A percentile compares a stretch with the other conserved stretches of the same genome.
Conservation (phyloP, 1,140 invertebrate genomes). For the Caenorhabditis remanei region DNA sequence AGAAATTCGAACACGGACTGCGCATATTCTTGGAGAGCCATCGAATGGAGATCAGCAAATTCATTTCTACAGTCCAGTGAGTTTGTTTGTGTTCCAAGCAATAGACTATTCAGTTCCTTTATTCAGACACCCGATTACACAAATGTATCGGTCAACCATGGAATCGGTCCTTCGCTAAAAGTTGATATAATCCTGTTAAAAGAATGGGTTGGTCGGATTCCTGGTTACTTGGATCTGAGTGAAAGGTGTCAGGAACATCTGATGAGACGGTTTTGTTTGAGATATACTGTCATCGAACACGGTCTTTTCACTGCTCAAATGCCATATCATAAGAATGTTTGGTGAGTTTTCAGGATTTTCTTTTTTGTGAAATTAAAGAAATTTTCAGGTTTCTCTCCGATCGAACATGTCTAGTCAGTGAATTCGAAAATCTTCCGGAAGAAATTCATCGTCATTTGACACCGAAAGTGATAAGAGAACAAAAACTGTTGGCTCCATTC, state of each 20-base stretch:
- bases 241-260: conserved; percentile 17
- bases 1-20: conserved; percentile 31
- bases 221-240: conserved; percentile 20
- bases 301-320: conserved; percentile 41
- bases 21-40: background rate
- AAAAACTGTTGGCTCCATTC: conserved; percentile 41
- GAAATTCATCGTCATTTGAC: conserved; percentile 24
- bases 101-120: background rate
- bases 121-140: conserved; percentile 31
- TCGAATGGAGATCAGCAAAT: background rate
- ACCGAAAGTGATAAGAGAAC: conserved; percentile 26
- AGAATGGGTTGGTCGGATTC: conserved; percentile 34
- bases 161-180: conserved; percentile 27
- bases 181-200: conserved; percentile 4
- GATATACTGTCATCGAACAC: conserved; percentile 32
- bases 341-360: background rate
- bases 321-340: conserved; percentile 30
- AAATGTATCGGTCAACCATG: conserved; percentile 22
- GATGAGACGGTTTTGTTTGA: conserved; percentile 42
- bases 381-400: conserved; percentile 36
- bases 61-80: conserved; percentile 46
- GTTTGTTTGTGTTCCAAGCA: background rate
- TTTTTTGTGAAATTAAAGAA: background rate
- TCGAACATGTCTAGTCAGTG: conserved; percentile 38
- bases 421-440: conserved; percentile 19